Evolutionary conservation across 2,797 vertebrate species (phyloP), one percentile per base, ranked within the genome.

Genomic region (Delichon dasypus): DNA sequence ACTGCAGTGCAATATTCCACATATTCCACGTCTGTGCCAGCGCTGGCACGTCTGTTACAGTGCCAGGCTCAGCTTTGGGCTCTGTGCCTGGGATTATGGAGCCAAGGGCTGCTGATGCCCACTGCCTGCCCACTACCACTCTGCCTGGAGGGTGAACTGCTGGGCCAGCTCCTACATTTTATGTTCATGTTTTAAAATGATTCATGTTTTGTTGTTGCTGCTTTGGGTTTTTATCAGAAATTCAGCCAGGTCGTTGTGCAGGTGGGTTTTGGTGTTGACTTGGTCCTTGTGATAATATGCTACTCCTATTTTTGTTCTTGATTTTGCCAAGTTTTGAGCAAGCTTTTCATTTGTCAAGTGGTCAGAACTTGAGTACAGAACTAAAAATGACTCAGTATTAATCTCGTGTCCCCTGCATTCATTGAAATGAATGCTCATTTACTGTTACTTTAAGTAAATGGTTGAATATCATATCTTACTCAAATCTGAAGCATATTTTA

Each of bases 41-140:
- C 1, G 0, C 26, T 77, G n/a, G 53, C 80, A 70, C 36, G 19
- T 88, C 34, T 71, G 53, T 51, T 72, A 68, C 72, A 21, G 40
- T 67, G 83, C 53, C 25, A 40, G 88, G 57, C 67, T 67, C 66
- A 57, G 20, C 74, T 76, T 21, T 13, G 32, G 62, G 60, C 58
- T 5, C 34, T 0, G 0, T 6, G 27, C 2, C 38, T 38, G 38
- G 38, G 38, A 38, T 16, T 32, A 2, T 19, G 36, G 58, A 42
- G 10, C 38, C 29, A 1, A 36, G 36, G 42, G 55, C 22, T 87
- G 29, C 15, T 64, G 9, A 1, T 60, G 74, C 42, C 30, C 51
- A 6, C 25, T 60, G 40, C 53, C 44, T 60, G 74, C 42, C 30
- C 51, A 6, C 25, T 60, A n/a, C 53, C 44, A 2, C 50, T 67